Conservation (phyloP, 2,113 vertebrate genomes). For the Meriones unguiculatus region DNA sequence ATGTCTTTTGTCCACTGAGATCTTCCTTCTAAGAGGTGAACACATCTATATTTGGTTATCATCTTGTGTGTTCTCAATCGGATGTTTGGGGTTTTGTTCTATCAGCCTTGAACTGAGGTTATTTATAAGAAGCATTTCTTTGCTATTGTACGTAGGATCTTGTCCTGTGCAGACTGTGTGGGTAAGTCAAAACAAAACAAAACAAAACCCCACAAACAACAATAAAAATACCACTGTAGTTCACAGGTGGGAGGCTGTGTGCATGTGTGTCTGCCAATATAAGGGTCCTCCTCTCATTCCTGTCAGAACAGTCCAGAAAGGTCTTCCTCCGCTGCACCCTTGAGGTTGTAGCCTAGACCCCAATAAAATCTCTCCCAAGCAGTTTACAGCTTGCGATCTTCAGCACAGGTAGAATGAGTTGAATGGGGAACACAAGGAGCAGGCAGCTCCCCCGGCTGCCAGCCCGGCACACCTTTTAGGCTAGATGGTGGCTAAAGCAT, state of each 20-base stretch:
- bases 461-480: too few species aligned
- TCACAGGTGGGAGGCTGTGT: neutral
- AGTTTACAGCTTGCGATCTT: neutral
- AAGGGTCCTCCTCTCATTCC: neutral
- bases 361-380: neutral
- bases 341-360: neutral
- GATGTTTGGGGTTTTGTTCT: neutral
- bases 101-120: neutral
- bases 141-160: neutral
- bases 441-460: neutral
- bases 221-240: neutral
- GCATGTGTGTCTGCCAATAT: neutral
- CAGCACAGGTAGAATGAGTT: neutral
- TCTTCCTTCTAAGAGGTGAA: neutral
- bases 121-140: neutral
- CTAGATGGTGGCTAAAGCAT: neutral
- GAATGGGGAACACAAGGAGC: neutral
- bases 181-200: neutral
- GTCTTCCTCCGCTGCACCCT: neutral
- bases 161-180: neutral
- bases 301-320: neutral
- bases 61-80: neutral
- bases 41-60: too few species aligned
- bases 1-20: neutral
- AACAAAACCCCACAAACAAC: neutral